These are phyloP conservation scores for Nesidiocoris tenuis DNA, from an alignment of 2,888 invertebrate genomes.

Conservation along the genomic window DNA sequence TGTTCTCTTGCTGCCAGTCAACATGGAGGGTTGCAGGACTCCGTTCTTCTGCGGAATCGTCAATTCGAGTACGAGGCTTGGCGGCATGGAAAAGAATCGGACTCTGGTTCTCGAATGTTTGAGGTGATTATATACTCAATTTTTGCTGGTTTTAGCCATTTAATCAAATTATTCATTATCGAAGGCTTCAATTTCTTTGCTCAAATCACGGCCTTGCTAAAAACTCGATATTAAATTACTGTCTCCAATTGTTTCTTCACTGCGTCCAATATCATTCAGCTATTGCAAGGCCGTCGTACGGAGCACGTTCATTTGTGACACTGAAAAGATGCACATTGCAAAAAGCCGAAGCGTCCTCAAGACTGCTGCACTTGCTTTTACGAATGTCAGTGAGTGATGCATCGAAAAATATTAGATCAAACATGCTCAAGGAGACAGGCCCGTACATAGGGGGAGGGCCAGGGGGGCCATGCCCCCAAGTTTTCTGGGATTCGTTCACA, in stretches of 20 bases:
- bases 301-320: constrained; percentile 13
- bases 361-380: constrained; percentile 1
- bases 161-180: too few relatives aligned
- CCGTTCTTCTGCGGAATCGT: constrained; percentile 15
- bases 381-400: constrained; percentile 3
- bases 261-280: too few relatives aligned
- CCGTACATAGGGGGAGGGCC: too few relatives aligned
- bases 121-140: background rate
- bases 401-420: too few relatives aligned
- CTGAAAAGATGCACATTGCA: constrained; percentile 6
- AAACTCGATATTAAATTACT: too few relatives aligned
- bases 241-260: too few relatives aligned
- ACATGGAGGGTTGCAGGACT: background rate
- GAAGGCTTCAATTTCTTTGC: too few relatives aligned
- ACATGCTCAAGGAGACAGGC: too few relatives aligned
- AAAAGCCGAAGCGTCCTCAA: constrained; percentile 16
- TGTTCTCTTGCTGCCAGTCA: constrained; percentile 12
- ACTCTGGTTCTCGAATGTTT: constrained; percentile 30
- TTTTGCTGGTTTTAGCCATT: background rate
- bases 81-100: constrained; percentile 13
- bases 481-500: too few relatives aligned
- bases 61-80: constrained; percentile 15
- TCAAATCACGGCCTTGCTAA: too few relatives aligned
- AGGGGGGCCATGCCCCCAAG: too few relatives aligned
- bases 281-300: constrained; percentile 22